A percentile compares a stretch with the other conserved stretches of the same genome.
phyloP scores from a whole-genome alignment of 2,113 vertebrate genomes.

The Helogale parvula region DNA sequence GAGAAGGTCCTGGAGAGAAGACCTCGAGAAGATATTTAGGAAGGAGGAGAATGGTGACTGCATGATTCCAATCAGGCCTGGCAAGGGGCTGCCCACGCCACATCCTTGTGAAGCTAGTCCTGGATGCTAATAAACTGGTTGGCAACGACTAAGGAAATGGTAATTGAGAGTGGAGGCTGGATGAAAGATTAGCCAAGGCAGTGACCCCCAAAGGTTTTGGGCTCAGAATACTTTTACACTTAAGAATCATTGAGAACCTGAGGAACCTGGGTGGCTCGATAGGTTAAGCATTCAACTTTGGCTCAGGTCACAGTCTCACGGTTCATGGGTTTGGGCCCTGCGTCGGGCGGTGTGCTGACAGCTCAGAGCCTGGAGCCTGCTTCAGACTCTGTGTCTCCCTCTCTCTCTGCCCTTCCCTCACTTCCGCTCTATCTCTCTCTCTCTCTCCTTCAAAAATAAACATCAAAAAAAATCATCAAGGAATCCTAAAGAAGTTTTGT shows the following conservation, averaged over 20 bases:
- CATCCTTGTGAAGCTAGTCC: background rate
- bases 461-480: background rate
- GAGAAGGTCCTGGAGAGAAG: background rate
- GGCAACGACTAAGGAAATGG: background rate
- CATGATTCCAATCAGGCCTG: background rate
- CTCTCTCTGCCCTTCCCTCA: background rate
- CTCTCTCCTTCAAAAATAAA: background rate
- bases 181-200: background rate
- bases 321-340: rapidly evolving
- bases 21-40: background rate
- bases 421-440: background rate
- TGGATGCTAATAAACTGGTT: background rate
- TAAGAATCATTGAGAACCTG: background rate
- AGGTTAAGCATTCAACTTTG: background rate
- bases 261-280: background rate
- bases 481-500: background rate
- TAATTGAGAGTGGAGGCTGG: background rate
- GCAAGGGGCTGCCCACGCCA: background rate
- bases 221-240: background rate
- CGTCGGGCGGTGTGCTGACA: background rate
- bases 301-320: background rate
- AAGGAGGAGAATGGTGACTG: background rate
- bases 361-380: background rate
- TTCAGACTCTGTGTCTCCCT: background rate
- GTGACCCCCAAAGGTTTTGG: background rate